These are phyloP conservation scores for Numida meleagris DNA, from an alignment of 2,113 vertebrate species.

Conservation along the genomic window DNA sequence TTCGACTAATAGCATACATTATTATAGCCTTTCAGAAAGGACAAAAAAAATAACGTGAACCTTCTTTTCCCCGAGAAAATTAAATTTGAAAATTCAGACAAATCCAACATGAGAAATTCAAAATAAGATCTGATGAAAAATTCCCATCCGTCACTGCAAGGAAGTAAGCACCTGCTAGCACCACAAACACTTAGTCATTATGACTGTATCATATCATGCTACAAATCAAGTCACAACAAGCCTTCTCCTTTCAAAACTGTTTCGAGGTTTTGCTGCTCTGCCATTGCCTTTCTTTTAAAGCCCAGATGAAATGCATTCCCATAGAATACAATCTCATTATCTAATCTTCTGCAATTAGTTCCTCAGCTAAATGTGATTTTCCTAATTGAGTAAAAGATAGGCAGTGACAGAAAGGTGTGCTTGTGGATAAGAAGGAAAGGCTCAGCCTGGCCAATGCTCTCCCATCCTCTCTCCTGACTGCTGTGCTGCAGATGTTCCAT, in stretches of 20 bases:
- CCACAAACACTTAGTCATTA: not conserved
- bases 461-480: not conserved
- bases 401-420: not conserved
- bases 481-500: not conserved
- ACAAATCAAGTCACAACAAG: not conserved
- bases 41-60: not conserved
- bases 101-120: not conserved
- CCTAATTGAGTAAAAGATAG: not conserved
- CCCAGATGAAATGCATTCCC: not conserved
- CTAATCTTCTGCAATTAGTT: not conserved
- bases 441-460: not conserved
- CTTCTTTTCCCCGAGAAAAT: not conserved
- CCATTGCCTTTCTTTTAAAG: not conserved
- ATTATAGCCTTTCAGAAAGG: not conserved
- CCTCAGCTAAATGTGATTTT: not conserved
- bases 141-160: not conserved
- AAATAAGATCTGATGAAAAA: not conserved
- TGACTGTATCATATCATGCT: not conserved
- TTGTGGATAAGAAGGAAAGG: not conserved
- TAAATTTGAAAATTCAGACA: not conserved
- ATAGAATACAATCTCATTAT: not conserved
- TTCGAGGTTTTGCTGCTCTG: not conserved
- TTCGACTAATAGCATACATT: not conserved
- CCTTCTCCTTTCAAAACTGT: not conserved
- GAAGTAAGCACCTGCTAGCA: not conserved